A percentile compares a stretch with the other conserved stretches of the same genome.
Conservation (phyloP, 30 jellyfish, hydroid and myxozoan species). For the Aurelia sp. region DNA sequence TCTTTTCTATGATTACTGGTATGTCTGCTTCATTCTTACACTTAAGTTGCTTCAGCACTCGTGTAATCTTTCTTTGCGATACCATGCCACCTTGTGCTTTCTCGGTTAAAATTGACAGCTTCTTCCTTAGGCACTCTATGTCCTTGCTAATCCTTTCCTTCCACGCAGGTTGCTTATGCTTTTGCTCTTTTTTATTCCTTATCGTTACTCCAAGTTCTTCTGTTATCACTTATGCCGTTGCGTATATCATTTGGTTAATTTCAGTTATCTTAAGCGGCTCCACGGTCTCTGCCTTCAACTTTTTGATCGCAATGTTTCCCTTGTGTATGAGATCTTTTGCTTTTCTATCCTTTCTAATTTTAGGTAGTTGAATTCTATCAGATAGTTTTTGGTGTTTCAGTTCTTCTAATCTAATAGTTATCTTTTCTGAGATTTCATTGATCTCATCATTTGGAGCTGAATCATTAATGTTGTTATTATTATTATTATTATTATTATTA, state of each 20-base stretch:
- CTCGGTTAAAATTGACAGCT: constrained; percentile 13
- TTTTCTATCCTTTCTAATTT: not conserved
- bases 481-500: no score
- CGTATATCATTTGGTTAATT: constrained; percentile 6
- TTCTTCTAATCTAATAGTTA: not conserved
- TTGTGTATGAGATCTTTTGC: not conserved
- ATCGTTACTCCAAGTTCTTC: not conserved
- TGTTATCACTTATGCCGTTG: constrained; percentile 3
- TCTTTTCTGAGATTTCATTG: not conserved
- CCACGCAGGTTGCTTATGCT: constrained; percentile 39
- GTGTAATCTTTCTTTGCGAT: not conserved
- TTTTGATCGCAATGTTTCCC: not conserved
- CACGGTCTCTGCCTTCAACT: not conserved
- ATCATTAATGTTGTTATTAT: no score
- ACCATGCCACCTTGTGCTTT: constrained; percentile 17
- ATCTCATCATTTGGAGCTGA: not conserved
- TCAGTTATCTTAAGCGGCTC: not conserved
- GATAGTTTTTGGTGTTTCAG: not conserved
- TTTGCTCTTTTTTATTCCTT: not conserved
- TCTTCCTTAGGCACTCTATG: constrained; percentile 14
- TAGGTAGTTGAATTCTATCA: constrained; percentile 1
- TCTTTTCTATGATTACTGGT: constrained; percentile 17
- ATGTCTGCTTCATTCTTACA: not conserved
- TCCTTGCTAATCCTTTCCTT: constrained; percentile 20
- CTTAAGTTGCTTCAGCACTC: not conserved